Base-by-base conservation (phyloP, 2,888 invertebrate species). In the Rhingia rostrata region DNA sequence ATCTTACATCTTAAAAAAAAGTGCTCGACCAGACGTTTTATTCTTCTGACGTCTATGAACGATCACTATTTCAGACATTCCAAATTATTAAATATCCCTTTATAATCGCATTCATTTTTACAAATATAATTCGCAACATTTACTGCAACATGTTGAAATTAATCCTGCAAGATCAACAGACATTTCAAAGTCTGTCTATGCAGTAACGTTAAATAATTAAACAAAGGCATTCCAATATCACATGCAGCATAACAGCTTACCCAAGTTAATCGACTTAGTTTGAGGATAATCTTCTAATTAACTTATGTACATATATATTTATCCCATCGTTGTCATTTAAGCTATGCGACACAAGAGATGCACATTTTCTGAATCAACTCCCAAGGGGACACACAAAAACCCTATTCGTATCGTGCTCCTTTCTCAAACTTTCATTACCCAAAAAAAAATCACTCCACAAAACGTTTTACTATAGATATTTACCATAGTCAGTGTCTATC, bases 211-310 rank as follows among this genome's bases (percentile, higher is more conserved):
- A 37, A 14, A 60, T 43, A 61, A 63, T 22, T 22, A 22, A 22
- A 22, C 22, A 22, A 22, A 22, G 22, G 2, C 22, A 10, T n/a
- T 12, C 47, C 37, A 3, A 45, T 12, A 41, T 41, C 6, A 47
- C 63, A 70, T 41, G 51, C 6, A 60, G 47, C 41, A 22, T 22
- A 32, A 47, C 4, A 77, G 53, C 32, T 63, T 47, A 64, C 10
- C 12, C 41, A 63, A 78, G 47, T 49, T 63, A 70, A 63, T 43
- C 54, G 35, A 70, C 63, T 63, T 49, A 51, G 41, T 43, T 56
- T 1, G 7, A 41, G 56, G 22, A 56, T 70, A 78, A 70, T 78
- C 61, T 63, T 70, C 77, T 78, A 78, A 78, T 78, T 78, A 78
- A 78, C 70, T 78, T 70, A 56, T 58, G 33, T 64, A 37, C 39